Evolutionary conservation across 1,140 invertebrate genomes (phyloP).

Genomic region (Propsilocerus akamusi): DNA sequence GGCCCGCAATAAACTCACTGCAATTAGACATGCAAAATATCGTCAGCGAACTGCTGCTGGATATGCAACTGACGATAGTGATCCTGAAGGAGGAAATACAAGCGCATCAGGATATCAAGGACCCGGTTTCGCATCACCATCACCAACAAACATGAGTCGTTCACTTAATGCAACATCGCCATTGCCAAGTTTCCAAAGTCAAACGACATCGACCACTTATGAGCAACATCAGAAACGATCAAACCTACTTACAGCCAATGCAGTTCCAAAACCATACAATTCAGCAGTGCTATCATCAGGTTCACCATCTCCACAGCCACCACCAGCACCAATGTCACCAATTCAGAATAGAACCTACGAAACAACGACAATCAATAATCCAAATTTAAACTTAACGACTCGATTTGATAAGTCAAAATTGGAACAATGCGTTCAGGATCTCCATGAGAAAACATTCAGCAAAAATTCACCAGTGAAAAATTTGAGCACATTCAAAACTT

Average conservation of each 20-base stretch:
- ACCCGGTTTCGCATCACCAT: slow-evolving; percentile 15
- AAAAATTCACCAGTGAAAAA: slow-evolving; percentile 19
- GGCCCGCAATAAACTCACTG: slow-evolving; percentile 71
- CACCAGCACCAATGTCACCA: background rate
- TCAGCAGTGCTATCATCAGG: slow-evolving; percentile 6
- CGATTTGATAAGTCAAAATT: slow-evolving; percentile 3
- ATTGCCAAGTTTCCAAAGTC: slow-evolving; percentile 16
- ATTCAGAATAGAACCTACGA: slow-evolving; percentile 3
- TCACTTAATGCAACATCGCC: slow-evolving; percentile 15
- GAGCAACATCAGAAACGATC: slow-evolving; percentile 8
- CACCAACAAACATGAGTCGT: slow-evolving; percentile 12
- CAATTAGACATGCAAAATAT: slow-evolving; percentile 70
- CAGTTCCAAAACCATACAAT: slow-evolving; percentile 20
- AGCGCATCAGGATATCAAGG: slow-evolving; percentile 7
- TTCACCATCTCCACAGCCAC: background rate
- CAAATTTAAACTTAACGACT: slow-evolving; percentile 5
- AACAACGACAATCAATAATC: slow-evolving; percentile 10
- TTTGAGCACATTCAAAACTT: slow-evolving; percentile 12
- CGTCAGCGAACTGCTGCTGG: slow-evolving; percentile 37
- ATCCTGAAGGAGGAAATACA: slow-evolving; percentile 21
- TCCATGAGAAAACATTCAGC: slow-evolving; percentile 24
- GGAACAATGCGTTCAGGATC: slow-evolving; percentile 21
- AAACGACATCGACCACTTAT: slow-evolving; percentile 13
- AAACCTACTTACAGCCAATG: slow-evolving; percentile 20
- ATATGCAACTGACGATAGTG: slow-evolving; percentile 35